Evolutionary conservation across 2,113 vertebrate genomes (phyloP), one percentile per base, ranked within the genome.

Genomic region (Cnemophilus loriae): DNA sequence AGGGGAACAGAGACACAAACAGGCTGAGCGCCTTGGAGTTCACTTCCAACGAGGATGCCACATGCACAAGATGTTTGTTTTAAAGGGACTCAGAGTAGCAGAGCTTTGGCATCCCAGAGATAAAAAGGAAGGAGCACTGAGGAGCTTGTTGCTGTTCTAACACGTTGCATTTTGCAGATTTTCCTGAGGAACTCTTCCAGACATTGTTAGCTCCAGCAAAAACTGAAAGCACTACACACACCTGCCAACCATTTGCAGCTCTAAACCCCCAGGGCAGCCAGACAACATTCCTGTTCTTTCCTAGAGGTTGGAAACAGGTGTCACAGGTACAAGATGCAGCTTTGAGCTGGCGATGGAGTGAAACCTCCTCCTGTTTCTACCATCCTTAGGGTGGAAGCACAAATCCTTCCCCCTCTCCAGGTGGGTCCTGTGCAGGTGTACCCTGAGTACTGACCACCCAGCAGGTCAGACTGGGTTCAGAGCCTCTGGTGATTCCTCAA

Each of bases 11-110:
- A 24, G 3, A 60, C 50, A 77, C 16, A 64, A 12, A 39, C 6
- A 59, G 33, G 27, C 3, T 64, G 20, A 80, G 33, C 9, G 39
- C 20, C 42, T 84, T 7, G 9, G 10, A 33, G 26, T 6, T 63
- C 16, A 14, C 23, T n/a, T 22, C 44, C 41, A 8, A 32, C 22
- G 26, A 10, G 21, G n/a, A 20, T 52, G 23, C 16, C 52, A 33
- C 4, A 18, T 5, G 44, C 60, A 47, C 39, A n/a, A 3, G 0
- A 3, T 0, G 1, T 5, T 73, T 17, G 16, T 22, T 39, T 42
- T 16, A 42, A 47, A 78, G 49, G 59, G 13, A n/a, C 53, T 59
- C 23, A 3, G 30, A 15, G 35, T 4, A 21, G 20, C 7, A n/a
- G 28, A 37, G 30, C 35, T 60, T 44, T 73, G 67, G 32, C 28